Percentiles rank a stretch among this genome's conserved stretches.
Conservation (phyloP, 2,888 invertebrate species). For the Melanotus villosus region DNA sequence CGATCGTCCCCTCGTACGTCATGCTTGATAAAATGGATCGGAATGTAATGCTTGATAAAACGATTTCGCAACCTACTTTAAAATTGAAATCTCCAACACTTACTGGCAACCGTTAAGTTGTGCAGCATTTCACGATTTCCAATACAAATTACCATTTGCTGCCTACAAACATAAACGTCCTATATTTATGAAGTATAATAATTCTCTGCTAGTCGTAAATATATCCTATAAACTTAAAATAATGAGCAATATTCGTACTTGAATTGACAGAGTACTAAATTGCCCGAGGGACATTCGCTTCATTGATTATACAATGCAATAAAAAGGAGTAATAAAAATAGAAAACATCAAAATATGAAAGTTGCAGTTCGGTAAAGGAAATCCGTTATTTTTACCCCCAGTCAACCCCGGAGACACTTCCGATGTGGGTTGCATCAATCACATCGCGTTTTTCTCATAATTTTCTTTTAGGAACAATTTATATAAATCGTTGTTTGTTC, state of each 20-base stretch:
- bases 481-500: conserved; percentile 20
- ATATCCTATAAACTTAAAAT: conserved; percentile 11
- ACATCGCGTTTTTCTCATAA: conserved; percentile 9
- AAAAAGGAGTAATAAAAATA: conserved; percentile 10
- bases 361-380: conserved; percentile 4
- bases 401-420: background rate
- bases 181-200: conserved; percentile 17
- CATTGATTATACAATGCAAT: conserved; percentile 1
- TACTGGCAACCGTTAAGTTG: background rate
- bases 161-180: conserved; percentile 15
- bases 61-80: conserved; percentile 10
- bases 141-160: conserved; percentile 17
- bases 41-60: conserved; percentile 20
- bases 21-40: conserved; percentile 18
- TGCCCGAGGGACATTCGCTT: background rate
- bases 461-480: conserved; percentile 7
- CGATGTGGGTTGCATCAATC: conserved; percentile 14
- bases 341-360: conserved; percentile 19
- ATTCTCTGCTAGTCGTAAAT: conserved; percentile 6
- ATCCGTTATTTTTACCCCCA: conserved; percentile 6
- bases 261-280: conserved; percentile 9
- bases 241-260: conserved; percentile 5
- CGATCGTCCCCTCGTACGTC: conserved; percentile 22
- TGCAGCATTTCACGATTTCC: conserved; percentile 9
- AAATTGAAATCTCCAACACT: conserved; percentile 20